Evolutionary conservation across 2,888 invertebrate genomes (phyloP), one percentile per base, ranked within the genome.

Genomic region (Villa cingulata): DNA sequence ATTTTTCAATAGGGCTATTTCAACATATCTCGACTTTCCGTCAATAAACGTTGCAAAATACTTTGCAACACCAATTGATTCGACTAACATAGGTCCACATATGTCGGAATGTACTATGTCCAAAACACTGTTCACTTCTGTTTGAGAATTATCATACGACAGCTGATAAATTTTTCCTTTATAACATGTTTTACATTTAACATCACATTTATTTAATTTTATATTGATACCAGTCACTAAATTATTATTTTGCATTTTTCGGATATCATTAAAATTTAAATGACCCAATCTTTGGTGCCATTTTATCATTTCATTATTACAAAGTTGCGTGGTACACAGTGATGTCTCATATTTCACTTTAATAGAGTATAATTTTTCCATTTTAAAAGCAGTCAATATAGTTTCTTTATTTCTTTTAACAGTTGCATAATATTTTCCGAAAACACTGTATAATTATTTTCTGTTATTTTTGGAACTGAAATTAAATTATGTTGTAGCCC

Each of bases 1-100:
- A 5, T 49, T 38, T 45, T 45, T 43, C 5, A 56, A 23, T 34
- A 53, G 45, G 2, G 6, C 7, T 1, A 48, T 45, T 18, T 44
- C 29, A n/a, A 43, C 47, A n/a, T n/a, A n/a, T n/a, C n/a, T n/a
- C n/a, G n/a, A n/a, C n/a, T n/a, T n/a, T n/a, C n/a, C n/a, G n/a
- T n/a, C n/a, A n/a, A n/a, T n/a, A n/a, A n/a, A n/a, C n/a, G n/a
- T n/a, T n/a, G n/a, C n/a, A n/a, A n/a, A 46, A 42, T 49, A 49
- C 19, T 32, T 41, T 6, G 37, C 37, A 14, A 12, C 37, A 6
- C 37, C 37, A 6, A 37, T 12, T 6, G 37, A 37, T 37, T 37
- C 29, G 2, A 29, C 34, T 23, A 37, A 48, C 12, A 47, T 37
- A 7, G 47, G 45, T 1, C 37, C 44, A 20, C 46, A 50, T 20